These are phyloP conservation scores for Oligia fasciuncula DNA, from an alignment of 2,888 invertebrate genomes.

Conservation along the genomic window DNA sequence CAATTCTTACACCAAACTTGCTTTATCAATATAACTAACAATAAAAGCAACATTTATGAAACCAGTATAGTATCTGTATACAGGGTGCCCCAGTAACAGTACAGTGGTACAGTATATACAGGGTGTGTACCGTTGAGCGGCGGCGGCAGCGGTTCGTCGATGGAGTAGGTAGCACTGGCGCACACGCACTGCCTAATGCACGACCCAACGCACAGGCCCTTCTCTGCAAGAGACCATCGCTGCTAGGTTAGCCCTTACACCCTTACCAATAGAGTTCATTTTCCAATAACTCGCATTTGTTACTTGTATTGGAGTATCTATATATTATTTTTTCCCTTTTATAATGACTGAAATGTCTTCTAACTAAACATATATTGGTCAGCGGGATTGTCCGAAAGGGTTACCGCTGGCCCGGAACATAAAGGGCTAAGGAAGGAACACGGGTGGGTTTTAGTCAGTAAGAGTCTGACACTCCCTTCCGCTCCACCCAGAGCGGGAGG, in stretches of 20 bases:
- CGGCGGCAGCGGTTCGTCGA: constrained; percentile 83
- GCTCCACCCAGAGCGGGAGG: too few relatives aligned
- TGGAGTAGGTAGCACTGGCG: constrained; percentile 81
- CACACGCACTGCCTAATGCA: constrained; percentile 89
- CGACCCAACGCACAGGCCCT: constrained; percentile 87
- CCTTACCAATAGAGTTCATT: constrained; percentile 26
- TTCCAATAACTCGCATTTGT: constrained; percentile 12
- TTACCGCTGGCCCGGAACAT: too few relatives aligned
- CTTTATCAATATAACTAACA: constrained; percentile 15
- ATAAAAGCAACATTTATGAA: constrained; percentile 25
- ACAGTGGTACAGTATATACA: constrained; percentile 45
- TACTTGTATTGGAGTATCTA: background rate
- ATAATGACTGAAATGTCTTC: background rate
- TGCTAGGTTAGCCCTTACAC: constrained; percentile 71
- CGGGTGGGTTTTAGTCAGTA: too few relatives aligned
- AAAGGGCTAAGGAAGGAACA: too few relatives aligned
- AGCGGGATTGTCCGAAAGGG: too few relatives aligned
- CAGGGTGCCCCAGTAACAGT: constrained; percentile 14
- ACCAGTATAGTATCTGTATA: constrained; percentile 38
- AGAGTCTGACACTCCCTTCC: too few relatives aligned
- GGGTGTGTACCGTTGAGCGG: constrained; percentile 76
- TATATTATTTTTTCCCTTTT: background rate
- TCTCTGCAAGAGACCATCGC: constrained; percentile 81
- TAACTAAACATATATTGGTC: background rate
- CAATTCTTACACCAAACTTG: background rate